Evolutionary conservation across 1,140 invertebrate species (phyloP).

Genomic region (Proctacanthus coquilletti): DNA sequence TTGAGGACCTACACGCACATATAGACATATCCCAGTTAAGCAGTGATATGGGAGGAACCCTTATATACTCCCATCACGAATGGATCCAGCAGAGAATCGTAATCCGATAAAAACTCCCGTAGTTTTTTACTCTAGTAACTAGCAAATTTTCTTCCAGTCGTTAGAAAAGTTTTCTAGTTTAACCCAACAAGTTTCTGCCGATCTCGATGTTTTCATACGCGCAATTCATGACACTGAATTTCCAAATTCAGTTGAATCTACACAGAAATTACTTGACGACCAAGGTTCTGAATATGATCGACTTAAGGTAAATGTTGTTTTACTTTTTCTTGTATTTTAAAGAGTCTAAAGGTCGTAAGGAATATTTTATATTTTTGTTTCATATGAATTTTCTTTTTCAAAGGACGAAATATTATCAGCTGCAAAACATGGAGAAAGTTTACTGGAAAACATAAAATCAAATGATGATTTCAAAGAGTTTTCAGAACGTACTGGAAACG

Average conservation of each 20-base stretch:
- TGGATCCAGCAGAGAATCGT: conserved; percentile 96
- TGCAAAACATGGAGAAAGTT: conserved; percentile 65
- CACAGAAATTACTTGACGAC: conserved; percentile 47
- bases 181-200: conserved; percentile 72
- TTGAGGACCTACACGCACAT: conserved; percentile 72
- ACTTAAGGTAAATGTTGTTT: conserved; percentile 36
- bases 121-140: background rate
- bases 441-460: conserved; percentile 52
- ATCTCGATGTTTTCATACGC: conserved; percentile 70
- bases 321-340: too few relatives aligned
- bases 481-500: conserved; percentile 63
- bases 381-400: conserved; percentile 3
- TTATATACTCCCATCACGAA: conserved; percentile 83
- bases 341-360: background rate
- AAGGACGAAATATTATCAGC: conserved; percentile 65
- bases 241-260: conserved; percentile 66
- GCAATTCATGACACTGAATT: conserved; percentile 66
- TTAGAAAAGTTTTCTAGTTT: conserved; percentile 86
- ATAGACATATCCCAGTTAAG: conserved; percentile 76
- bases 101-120: conserved; percentile 27
- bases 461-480: conserved; percentile 37
- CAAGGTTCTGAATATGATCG: conserved; percentile 50
- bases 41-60: conserved; percentile 69
- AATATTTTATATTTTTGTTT: background rate
- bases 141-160: conserved; percentile 44